A percentile compares a stretch with the other conserved stretches of the same genome.
Evolutionary conservation across 2,888 invertebrate genomes (phyloP).

Genomic region (Aethes cnicana): DNA sequence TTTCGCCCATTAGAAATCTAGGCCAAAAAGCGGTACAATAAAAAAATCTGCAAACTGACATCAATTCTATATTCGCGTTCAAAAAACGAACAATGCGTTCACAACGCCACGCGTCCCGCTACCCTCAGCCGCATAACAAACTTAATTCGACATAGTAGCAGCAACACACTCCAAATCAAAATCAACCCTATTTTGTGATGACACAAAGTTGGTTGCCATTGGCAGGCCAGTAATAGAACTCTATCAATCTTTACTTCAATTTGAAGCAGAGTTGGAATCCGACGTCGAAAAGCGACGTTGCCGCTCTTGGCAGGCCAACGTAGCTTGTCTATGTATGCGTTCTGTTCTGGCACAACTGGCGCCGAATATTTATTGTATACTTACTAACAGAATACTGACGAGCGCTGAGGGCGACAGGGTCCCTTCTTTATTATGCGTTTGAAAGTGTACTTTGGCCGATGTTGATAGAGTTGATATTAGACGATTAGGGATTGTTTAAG

Average conservation of each 20-base stretch:
- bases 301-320: conserved; percentile 70
- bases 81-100: conserved; percentile 75
- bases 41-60: conserved; percentile 82
- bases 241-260: conserved; percentile 49
- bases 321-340: conserved; percentile 77
- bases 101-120: conserved; percentile 72
- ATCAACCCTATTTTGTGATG: conserved; percentile 16
- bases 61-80: conserved; percentile 75
- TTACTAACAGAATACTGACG: conserved; percentile 80
- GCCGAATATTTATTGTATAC: conserved; percentile 83
- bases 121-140: conserved; percentile 57
- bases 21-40: conserved; percentile 80
- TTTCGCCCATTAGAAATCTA: conserved; percentile 48
- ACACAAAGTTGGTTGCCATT: conserved; percentile 40
- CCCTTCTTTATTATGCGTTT: conserved; percentile 46
- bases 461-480: conserved; percentile 54
- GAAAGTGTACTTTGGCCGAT: conserved; percentile 49
- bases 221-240: conserved; percentile 45
- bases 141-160: conserved; percentile 48
- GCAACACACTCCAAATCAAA: background rate
- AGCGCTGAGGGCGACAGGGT: conserved; percentile 70
- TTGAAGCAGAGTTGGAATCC: conserved; percentile 73
- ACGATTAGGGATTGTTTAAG: conserved; percentile 36
- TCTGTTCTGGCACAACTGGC: conserved; percentile 80
- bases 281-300: conserved; percentile 72